Conservation (phyloP, 2,797 vertebrate species). For the Antennarius maculatus region DNA sequence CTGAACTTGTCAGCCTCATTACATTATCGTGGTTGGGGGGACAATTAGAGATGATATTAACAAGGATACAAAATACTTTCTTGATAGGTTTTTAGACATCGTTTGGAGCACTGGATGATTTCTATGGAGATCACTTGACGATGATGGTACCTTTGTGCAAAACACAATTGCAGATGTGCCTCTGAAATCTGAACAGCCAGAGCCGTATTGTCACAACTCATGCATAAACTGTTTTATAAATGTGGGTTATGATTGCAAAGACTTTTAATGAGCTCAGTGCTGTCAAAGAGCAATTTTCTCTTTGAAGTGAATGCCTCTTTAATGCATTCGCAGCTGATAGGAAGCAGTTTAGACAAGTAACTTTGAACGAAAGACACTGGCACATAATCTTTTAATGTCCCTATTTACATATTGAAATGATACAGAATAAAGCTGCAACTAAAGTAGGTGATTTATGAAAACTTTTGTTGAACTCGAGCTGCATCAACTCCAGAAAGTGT, state of each 20-base stretch:
- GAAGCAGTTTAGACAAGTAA: constrained; percentile 28
- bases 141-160: constrained; percentile 7
- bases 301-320: constrained; percentile 33
- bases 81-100: constrained; percentile 22
- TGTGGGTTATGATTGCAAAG: constrained; percentile 32
- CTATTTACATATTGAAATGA: constrained; percentile 32
- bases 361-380: constrained; percentile 26
- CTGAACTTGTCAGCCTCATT: constrained; percentile 45
- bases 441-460: constrained; percentile 56
- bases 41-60: constrained; percentile 46
- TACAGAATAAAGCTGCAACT: constrained; percentile 9
- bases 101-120: constrained; percentile 32
- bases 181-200: constrained; percentile 31
- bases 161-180: constrained; percentile 1
- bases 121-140: constrained; percentile 26
- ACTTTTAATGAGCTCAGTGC: constrained; percentile 47
- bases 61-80: constrained; percentile 21
- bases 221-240: constrained; percentile 40
- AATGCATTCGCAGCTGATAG: constrained; percentile 32
- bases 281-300: constrained; percentile 38
- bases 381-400: background rate
- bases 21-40: constrained; percentile 20
- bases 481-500: constrained; percentile 58
- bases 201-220: constrained; percentile 30
- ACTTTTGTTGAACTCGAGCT: constrained; percentile 57